These are phyloP conservation scores for Drosophila ustulata DNA, from an alignment of 2,888 invertebrate genomes.

Conservation along the genomic window DNA sequence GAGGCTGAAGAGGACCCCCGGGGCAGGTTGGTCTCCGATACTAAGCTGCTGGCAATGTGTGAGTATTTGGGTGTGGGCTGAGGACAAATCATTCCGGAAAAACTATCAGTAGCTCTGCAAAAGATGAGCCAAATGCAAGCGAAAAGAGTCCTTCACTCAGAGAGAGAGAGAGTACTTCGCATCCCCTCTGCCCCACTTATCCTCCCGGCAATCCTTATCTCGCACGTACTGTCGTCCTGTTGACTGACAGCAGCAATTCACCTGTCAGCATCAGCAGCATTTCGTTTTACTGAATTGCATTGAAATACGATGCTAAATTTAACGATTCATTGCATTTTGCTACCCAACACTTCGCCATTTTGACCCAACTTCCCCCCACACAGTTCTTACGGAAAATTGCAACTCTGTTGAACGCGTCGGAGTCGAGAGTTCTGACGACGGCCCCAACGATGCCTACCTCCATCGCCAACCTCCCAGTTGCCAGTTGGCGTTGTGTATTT, in stretches of 20 bases:
- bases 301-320: constrained; percentile 80
- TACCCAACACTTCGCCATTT: constrained; percentile 54
- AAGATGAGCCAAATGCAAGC: constrained; percentile 17
- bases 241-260: constrained; percentile 79
- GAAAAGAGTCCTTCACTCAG: constrained; percentile 13
- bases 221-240: constrained; percentile 27
- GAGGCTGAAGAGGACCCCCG: constrained; percentile 4
- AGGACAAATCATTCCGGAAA: constrained; percentile 64
- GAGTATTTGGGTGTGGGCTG: constrained; percentile 30
- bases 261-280: constrained; percentile 70
- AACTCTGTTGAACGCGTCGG: constrained; percentile 60
- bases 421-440: constrained; percentile 18
- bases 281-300: constrained; percentile 73
- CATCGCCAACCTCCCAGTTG: background rate
- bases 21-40: constrained; percentile 12
- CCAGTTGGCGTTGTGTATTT: constrained; percentile 62
- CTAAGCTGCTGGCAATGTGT: constrained; percentile 52
- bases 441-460: background rate
- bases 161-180: background rate
- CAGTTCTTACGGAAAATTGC: constrained; percentile 60
- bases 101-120: constrained; percentile 43
- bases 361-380: background rate
- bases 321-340: constrained; percentile 79
- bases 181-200: background rate
- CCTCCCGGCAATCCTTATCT: background rate